Evolutionary conservation across 2,888 invertebrate genomes (phyloP), one percentile per base, ranked within the genome.

Genomic region (Drosophila differens): DNA sequence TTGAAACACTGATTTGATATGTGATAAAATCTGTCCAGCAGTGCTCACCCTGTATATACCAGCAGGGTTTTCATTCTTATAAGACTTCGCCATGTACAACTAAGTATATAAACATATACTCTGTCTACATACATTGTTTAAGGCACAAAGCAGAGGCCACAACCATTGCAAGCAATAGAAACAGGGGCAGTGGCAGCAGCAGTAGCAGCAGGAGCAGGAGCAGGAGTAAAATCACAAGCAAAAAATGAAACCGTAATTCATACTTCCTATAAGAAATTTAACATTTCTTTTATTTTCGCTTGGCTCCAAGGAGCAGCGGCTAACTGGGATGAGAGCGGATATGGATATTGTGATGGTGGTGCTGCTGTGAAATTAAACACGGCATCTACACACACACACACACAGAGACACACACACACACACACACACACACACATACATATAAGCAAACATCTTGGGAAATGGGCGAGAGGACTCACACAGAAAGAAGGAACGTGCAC

Each of bases 401-500:
- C 9, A 55, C 19, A 25, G 22, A 35, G 25, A 54, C 6, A 16
- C 1, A 33, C 4, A 57, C 55, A 47, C 25, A 47, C 25, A 4
- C 22, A 4, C 9, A 55, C 19, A 25, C 32, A 35, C 35, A 54
- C 7, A 32, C 4, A 53, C 12, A 32, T 33, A 35, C 4, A 22
- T 25, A 39, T n/a, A 37, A 28, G 5, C 1, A 59, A 61, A 25
- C 60, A 44, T 66, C 64, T 49, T 57, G 51, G 53, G 22, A 64
- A 53, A 41, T 49, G 49, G 39, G 39, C 53, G 37, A 58, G 37
- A 58, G 30, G 54, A 22, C 47, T 41, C 55, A 63, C 37, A 59
- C 35, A 41, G 25, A 59, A 41, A 54, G 35, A 61, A 69, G 79
- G 84, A 91, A 89, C 91, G 91, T 91, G 91, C 91, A 82, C 87